Evolutionary conservation across 2,797 vertebrate species (phyloP).

Genomic region (Neosilurus hyrtlii): DNA sequence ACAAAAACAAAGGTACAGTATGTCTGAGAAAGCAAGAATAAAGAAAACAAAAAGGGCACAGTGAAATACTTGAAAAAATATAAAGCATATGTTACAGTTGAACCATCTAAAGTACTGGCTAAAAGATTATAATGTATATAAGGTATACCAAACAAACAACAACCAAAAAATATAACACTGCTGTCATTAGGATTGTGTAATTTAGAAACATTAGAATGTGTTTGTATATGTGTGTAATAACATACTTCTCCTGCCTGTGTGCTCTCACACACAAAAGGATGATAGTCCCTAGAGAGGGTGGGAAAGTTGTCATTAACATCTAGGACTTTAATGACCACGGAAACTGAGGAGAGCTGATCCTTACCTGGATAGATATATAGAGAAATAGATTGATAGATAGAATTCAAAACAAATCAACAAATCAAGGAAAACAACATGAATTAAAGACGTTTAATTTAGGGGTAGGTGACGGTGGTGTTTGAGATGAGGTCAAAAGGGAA

Average conservation of each 20-base stretch:
- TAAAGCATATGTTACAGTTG: background rate
- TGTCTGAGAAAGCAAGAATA: background rate
- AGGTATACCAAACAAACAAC: too few species aligned
- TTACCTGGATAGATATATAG: conserved; percentile 70
- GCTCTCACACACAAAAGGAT: conserved; percentile 92
- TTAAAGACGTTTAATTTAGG: background rate
- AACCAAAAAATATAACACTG: background rate
- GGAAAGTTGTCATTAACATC: conserved; percentile 92
- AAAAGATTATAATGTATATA: background rate
- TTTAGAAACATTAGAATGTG: background rate
- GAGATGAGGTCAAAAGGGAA: background rate
- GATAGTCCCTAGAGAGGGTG: conserved; percentile 80
- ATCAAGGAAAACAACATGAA: background rate
- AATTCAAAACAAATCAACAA: background rate
- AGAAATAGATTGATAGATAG: background rate
- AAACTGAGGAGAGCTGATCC: conserved; percentile 75
- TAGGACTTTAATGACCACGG: conserved; percentile 84
- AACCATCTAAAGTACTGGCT: background rate
- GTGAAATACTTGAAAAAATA: background rate
- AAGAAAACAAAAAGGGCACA: background rate
- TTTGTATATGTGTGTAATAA: conserved; percentile 35
- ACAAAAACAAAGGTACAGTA: background rate
- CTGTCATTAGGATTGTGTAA: background rate
- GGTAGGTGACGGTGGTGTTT: background rate
- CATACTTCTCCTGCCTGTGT: conserved; percentile 82